Conservation (phyloP, 2,113 vertebrate species). For the Chroicocephalus ridibundus region DNA sequence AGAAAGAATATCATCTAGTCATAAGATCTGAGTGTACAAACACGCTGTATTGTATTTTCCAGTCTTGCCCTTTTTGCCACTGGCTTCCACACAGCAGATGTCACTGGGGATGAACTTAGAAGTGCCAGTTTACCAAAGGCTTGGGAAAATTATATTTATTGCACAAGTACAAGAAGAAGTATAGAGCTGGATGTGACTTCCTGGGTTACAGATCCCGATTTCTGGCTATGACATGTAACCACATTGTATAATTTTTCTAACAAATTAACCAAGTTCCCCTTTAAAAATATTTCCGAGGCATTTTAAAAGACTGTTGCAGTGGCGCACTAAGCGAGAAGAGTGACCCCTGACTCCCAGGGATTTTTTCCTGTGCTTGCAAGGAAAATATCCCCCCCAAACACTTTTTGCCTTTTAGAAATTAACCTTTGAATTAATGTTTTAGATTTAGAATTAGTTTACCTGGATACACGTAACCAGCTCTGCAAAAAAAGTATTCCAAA, state of each 20-base stretch:
- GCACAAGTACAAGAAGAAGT: not conserved
- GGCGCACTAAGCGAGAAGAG: no score
- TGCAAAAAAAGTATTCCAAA: not conserved
- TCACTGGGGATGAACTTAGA: not conserved
- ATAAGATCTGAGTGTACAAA: not conserved
- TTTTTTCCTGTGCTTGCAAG: not conserved
- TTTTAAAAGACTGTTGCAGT: not conserved
- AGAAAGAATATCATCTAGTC: not conserved
- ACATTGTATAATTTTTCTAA: not conserved
- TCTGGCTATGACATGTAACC: not conserved
- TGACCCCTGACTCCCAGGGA: not conserved
- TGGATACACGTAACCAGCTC: not conserved
- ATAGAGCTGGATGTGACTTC: not conserved
- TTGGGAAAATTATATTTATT: not conserved
- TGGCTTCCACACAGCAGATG: not conserved
- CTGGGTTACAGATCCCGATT: not conserved
- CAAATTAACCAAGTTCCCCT: not conserved
- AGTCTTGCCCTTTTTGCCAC: not conserved
- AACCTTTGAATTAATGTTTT: not conserved
- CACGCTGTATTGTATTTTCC: not conserved
- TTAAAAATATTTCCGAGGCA: not conserved
- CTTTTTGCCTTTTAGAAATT: not conserved
- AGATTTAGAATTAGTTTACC: not conserved
- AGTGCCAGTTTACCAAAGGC: not conserved
- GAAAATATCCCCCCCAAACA: not conserved